A percentile compares a stretch with the other conserved stretches of the same genome.
phyloP scores from a whole-genome alignment of 2,113 vertebrate species.

The Okapia johnstoni region DNA sequence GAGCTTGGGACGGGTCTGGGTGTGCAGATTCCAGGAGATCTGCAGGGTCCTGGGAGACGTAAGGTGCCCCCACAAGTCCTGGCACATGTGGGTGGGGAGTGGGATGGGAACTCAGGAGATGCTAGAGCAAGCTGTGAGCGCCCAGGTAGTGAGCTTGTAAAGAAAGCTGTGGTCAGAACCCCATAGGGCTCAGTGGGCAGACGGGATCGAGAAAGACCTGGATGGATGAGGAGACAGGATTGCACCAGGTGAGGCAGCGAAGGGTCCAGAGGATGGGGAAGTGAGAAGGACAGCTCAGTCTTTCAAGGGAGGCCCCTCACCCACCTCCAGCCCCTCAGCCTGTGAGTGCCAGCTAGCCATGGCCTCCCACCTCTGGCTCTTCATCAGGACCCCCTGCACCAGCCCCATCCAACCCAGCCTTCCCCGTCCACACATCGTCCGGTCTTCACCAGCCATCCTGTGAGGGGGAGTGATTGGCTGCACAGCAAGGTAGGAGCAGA shows the following conservation, averaged over 20 bases:
- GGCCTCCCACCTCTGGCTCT: rapidly evolving
- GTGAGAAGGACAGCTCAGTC: neutral
- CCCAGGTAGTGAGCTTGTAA: neutral
- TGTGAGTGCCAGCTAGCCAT: neutral
- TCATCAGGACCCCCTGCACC: neutral
- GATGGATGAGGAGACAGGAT: neutral
- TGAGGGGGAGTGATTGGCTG: neutral
- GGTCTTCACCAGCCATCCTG: neutral
- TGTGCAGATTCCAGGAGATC: neutral
- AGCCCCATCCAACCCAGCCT: no score
- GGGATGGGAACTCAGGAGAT: neutral
- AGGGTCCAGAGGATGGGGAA: neutral
- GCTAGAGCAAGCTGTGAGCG: no score
- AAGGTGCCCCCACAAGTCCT: neutral
- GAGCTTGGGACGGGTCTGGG: neutral
- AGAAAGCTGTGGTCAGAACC: neutral
- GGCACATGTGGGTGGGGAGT: neutral
- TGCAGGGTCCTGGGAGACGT: no score
- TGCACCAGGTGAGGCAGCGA: no score
- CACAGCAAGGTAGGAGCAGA: neutral
- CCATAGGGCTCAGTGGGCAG: neutral
- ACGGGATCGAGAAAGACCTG: neutral
- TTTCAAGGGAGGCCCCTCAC: neutral
- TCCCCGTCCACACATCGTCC: neutral
- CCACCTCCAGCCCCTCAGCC: neutral